A percentile compares a stretch with the other conserved stretches of the same genome.
These are phyloP conservation scores for Pachycephala philippinensis DNA, from an alignment of 2,113 vertebrate species.

Conservation along the genomic window DNA sequence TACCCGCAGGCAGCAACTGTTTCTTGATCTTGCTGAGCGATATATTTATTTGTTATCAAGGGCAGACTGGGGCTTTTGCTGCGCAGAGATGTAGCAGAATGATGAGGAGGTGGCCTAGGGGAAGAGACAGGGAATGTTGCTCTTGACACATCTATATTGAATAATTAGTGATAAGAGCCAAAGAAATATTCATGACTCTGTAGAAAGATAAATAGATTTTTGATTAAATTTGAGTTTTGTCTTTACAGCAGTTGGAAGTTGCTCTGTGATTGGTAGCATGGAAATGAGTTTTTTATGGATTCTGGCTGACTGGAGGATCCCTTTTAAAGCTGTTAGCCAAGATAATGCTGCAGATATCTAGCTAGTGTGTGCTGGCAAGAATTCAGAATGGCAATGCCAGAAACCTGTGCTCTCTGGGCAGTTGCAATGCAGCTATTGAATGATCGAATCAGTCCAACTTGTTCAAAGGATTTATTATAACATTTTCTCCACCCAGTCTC, in stretches of 20 bases:
- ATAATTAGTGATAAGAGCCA: constrained; percentile 58
- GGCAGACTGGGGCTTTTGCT: constrained; percentile 20
- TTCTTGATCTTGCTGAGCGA: constrained; percentile 41
- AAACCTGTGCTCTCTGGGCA: constrained; percentile 25
- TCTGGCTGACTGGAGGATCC: not conserved
- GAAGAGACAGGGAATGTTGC: constrained; percentile 6
- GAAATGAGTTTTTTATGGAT: constrained; percentile 47
- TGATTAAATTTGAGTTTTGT: constrained; percentile 49
- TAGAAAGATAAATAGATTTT: constrained; percentile 62
- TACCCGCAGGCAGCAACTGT: not conserved
- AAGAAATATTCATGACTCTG: constrained; percentile 53
- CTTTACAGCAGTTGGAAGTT: constrained; percentile 31
- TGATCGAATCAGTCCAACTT: not conserved
- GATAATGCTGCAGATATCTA: constrained; percentile 13
- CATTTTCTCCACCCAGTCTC: not conserved
- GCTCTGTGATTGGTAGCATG: constrained; percentile 31
- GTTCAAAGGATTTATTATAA: not conserved
- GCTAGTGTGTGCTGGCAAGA: constrained; percentile 18
- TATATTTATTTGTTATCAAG: constrained; percentile 42
- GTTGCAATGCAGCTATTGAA: constrained; percentile 32
- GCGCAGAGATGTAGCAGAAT: constrained; percentile 5
- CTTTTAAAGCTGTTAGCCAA: constrained; percentile 33
- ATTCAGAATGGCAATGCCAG: constrained; percentile 2
- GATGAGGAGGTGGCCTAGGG: constrained; percentile 19
- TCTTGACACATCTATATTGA: constrained; percentile 25